Evolutionary conservation across 2,888 invertebrate species (phyloP).

Genomic region (Drosophila niveifrons): DNA sequence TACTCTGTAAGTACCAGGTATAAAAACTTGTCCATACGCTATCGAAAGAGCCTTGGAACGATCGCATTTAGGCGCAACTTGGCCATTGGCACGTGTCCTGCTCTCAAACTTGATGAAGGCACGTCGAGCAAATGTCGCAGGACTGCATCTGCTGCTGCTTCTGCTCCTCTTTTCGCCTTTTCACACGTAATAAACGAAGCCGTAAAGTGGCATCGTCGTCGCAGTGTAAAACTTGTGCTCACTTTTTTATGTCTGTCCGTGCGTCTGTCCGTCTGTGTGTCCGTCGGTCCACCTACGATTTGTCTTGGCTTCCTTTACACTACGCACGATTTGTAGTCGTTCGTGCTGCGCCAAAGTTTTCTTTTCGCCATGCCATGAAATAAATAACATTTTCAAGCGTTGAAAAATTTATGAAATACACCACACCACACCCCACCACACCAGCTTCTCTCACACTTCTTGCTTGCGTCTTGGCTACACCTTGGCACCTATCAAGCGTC

Average conservation of each 20-base stretch:
- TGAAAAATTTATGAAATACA: slow-evolving; percentile 81
- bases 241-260: slow-evolving; percentile 21
- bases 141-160: background rate
- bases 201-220: slow-evolving; percentile 67
- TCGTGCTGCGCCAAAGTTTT: slow-evolving; percentile 80
- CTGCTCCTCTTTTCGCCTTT: slow-evolving; percentile 58
- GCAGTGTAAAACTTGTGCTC: slow-evolving; percentile 59
- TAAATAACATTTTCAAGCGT: slow-evolving; percentile 79
- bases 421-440: slow-evolving; percentile 35
- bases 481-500: slow-evolving; percentile 12
- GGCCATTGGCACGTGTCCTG: slow-evolving; percentile 66
- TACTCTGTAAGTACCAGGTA: no score
- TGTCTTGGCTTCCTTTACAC: slow-evolving; percentile 58
- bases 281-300: slow-evolving; percentile 33
- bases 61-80: slow-evolving; percentile 64
- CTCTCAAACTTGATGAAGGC: slow-evolving; percentile 59
- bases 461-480: background rate
- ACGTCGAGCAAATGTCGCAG: slow-evolving; percentile 62
- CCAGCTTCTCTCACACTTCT: background rate
- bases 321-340: slow-evolving; percentile 80
- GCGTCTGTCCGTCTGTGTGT: background rate
- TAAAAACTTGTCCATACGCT: slow-evolving; percentile 29
- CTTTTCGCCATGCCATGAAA: slow-evolving; percentile 73
- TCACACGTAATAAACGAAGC: slow-evolving; percentile 79
- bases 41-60: slow-evolving; percentile 4